These are phyloP conservation scores for Sympetrum striolatum DNA, from an alignment of 2,888 invertebrate genomes.

Conservation along the genomic window DNA sequence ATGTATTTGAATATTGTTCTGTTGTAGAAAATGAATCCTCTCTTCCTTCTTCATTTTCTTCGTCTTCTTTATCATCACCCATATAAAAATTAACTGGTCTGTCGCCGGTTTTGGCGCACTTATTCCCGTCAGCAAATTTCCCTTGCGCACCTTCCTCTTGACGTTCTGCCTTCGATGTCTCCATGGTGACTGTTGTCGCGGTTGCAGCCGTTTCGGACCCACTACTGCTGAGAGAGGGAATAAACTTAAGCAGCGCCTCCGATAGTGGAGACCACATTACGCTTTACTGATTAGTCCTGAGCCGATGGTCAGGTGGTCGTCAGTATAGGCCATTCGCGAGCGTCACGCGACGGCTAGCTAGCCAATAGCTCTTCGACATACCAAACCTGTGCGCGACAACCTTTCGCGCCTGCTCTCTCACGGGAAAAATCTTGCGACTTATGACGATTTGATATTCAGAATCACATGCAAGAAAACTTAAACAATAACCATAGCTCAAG, in stretches of 20 bases:
- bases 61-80: slow-evolving; percentile 37
- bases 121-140: neutral
- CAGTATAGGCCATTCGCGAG: slow-evolving; percentile 37
- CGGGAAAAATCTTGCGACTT: neutral
- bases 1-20: slow-evolving; percentile 45
- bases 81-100: slow-evolving; percentile 37
- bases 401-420: slow-evolving; percentile 21
- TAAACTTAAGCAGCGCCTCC: slow-evolving; percentile 29
- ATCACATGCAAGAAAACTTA: neutral
- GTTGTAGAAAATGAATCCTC: slow-evolving; percentile 24
- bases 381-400: slow-evolving; percentile 32
- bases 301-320: slow-evolving; percentile 42
- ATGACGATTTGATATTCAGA: neutral
- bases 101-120: slow-evolving; percentile 11
- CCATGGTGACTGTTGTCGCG: slow-evolving; percentile 23
- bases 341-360: slow-evolving; percentile 28
- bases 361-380: slow-evolving; percentile 29
- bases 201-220: neutral
- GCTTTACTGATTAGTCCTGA: slow-evolving; percentile 39
- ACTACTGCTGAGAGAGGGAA: slow-evolving; percentile 26
- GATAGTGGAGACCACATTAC: slow-evolving; percentile 37
- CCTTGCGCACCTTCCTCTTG: neutral
- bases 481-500: neutral
- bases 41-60: slow-evolving; percentile 21
- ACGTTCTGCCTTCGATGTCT: slow-evolving; percentile 5